Evolutionary conservation across 2,113 vertebrate species (phyloP), one percentile per base, ranked within the genome.

Genomic region (Shinisaurus crocodilurus): DNA sequence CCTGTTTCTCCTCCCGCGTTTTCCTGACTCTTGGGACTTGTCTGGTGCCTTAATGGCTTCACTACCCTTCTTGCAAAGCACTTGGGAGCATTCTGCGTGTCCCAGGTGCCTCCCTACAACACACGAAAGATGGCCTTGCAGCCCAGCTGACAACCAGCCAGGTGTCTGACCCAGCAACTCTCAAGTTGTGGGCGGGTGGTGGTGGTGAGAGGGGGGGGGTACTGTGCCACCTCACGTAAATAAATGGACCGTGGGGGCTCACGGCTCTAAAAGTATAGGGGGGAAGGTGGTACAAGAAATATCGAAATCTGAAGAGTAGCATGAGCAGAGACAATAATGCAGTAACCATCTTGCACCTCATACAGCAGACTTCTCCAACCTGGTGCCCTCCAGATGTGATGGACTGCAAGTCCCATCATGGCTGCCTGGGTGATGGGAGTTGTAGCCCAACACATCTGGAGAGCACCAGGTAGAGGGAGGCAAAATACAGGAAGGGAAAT

Each of bases 181-280:
- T 34, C 3, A 77, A 63, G 81, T 13, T 15, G 18, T 4, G 32
- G 13, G 84, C 3, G 1, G 45, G 40, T 5, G 34, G 2, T 2
- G 29, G 9, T 3, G 12, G 34, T 9, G 20, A n/a, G 1, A 2
- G 1, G 43, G 9, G 29, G 16, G 20, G 15, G n/a, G 20, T 10
- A 23, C 15, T 25, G 63, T 6, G 16, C 7, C 32, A 72, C 20
- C 34, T n/a, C 45, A 50, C 15, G 6, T 18, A 45, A 37, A 45
- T 40, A 15, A 85, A 45, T 29, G 37, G 60, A 16, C 13, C 60
- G 18, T 32, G 2, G 43, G 65, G 27, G 13, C 7, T 48, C 29
- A 37, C 3, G n/a, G 18, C 34, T 12, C 34, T 54, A 54, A 34
- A 60, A 32, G 43, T 45, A 27, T 9, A 70, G 27, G 43, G 34